Conservation (phyloP, 1,140 invertebrate genomes). For the Theocolax elegans region DNA sequence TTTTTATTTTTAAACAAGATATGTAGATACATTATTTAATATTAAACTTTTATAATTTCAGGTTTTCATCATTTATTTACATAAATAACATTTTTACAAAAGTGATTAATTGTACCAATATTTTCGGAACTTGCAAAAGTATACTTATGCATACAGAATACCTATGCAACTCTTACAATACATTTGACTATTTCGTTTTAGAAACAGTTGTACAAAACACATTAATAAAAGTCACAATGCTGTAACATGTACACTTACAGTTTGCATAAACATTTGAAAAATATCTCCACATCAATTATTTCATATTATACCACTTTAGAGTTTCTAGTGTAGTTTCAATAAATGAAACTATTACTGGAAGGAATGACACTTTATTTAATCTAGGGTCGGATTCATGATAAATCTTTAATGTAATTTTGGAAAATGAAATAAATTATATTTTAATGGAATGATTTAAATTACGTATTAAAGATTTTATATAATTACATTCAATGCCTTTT, state of each 20-base stretch:
- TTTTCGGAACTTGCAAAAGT: conserved; percentile 7
- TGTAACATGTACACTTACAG: conserved; percentile 9
- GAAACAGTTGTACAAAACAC: conserved; percentile 30
- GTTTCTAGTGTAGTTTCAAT: not conserved
- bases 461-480: too few relatives aligned
- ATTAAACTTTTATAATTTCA: conserved; percentile 14
- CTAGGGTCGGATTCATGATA: too few relatives aligned
- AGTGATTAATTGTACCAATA: conserved; percentile 24
- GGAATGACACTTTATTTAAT: not conserved
- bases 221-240: conserved; percentile 4
- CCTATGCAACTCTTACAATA: not conserved
- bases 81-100: conserved; percentile 32
- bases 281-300: conserved; percentile 14
- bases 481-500: too few relatives aligned
- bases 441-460: conserved; percentile 1
- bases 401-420: not conserved
- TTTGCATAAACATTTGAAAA: not conserved
- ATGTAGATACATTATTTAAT: conserved; percentile 23
- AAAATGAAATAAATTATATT: conserved; percentile 5
- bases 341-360: not conserved
- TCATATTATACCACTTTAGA: conserved; percentile 22
- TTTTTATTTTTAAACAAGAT: conserved; percentile 7
- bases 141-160: too few relatives aligned
- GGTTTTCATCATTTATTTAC: conserved; percentile 30
- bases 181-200: not conserved